Percentiles rank a stretch among this genome's conserved stretches.
phyloP scores from a whole-genome alignment of 2,113 vertebrate genomes.

The Callipepla californica region DNA sequence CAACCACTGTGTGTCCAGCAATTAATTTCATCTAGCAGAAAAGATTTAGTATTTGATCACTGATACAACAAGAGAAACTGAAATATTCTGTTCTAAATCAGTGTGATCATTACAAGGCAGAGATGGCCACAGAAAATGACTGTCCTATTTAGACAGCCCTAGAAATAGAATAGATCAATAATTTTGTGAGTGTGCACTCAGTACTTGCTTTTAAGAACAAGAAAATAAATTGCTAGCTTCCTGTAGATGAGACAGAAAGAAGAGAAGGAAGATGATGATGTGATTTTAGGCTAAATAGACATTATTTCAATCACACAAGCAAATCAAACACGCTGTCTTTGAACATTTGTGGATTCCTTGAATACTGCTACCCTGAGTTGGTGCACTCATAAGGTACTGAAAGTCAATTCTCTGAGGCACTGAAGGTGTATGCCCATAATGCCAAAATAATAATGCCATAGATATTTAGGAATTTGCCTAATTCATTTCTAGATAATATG shows the following conservation, averaged over 20 bases:
- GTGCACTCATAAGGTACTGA: neutral
- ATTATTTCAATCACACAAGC: neutral
- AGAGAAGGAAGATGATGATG: neutral
- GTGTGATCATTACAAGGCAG: rapidly evolving
- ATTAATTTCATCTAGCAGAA: neutral
- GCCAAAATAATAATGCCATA: neutral
- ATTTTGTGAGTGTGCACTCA: neutral
- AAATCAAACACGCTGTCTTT: neutral
- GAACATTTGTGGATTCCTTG: neutral
- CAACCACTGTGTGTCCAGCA: neutral
- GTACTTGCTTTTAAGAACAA: neutral
- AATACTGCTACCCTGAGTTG: neutral
- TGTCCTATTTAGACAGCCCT: neutral
- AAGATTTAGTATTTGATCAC: neutral
- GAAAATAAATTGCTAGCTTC: neutral
- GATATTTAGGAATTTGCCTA: neutral
- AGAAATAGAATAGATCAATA: neutral
- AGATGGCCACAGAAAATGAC: neutral
- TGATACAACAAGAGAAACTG: neutral
- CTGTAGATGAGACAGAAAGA: neutral
- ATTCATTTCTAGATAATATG: neutral
- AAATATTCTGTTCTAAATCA: neutral
- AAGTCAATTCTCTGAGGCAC: neutral
- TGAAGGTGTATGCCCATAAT: neutral
- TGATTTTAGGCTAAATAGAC: neutral